Percentiles rank a stretch among this genome's conserved stretches.
These are phyloP conservation scores for Latrodectus hesperus DNA, from an alignment of 2,888 invertebrate species.

Conservation along the genomic window DNA sequence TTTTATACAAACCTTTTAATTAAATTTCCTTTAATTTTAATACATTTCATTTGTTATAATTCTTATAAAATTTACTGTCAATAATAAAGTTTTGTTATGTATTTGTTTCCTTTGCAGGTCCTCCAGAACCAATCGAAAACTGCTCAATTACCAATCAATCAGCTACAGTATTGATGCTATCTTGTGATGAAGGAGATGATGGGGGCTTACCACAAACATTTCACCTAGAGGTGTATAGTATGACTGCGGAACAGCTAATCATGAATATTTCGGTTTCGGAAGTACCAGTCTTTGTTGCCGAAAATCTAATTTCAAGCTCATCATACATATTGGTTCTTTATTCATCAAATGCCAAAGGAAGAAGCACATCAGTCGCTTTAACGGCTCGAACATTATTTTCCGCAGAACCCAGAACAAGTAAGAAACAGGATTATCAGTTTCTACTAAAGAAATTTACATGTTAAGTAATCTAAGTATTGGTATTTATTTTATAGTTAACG, in stretches of 20 bases:
- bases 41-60: too few relatives aligned
- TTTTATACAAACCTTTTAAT: too few relatives aligned
- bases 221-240: constrained; percentile 83
- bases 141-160: constrained; percentile 91
- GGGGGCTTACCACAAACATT: constrained; percentile 91
- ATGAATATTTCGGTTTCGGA: constrained; percentile 83
- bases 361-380: constrained; percentile 86
- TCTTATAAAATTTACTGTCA: too few relatives aligned
- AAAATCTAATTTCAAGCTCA: constrained; percentile 83
- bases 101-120: constrained; percentile 77
- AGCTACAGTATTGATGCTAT: constrained; percentile 86
- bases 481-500: too few relatives aligned
- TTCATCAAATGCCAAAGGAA: constrained; percentile 88
- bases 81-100: too few relatives aligned
- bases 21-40: too few relatives aligned
- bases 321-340: constrained; percentile 85
- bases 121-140: constrained; percentile 94
- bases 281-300: constrained; percentile 83
- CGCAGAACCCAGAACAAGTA: constrained; percentile 68
- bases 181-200: constrained; percentile 91
- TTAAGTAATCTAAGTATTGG: too few relatives aligned
- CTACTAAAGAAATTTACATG: too few relatives aligned
- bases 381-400: constrained; percentile 81
- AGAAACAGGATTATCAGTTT: not conserved
- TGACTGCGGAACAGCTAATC: constrained; percentile 81